Evolutionary conservation across 1,140 invertebrate species (phyloP).

Genomic region (Aphelenchoides besseyi): DNA sequence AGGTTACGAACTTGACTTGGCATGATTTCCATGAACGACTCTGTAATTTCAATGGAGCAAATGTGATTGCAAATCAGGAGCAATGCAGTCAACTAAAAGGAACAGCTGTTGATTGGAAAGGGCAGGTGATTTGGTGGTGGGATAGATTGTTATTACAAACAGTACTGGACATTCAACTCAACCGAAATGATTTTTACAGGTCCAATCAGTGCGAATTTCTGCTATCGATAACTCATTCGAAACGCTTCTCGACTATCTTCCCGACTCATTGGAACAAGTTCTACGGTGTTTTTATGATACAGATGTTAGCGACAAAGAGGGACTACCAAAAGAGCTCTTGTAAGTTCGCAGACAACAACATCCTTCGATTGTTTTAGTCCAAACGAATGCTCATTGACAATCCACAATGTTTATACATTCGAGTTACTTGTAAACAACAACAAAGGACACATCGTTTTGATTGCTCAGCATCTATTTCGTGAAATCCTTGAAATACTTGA

Average conservation of each 20-base stretch:
- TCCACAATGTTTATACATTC: constrained; percentile 57
- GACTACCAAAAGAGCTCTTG: constrained; percentile 16
- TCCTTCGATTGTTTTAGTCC: constrained; percentile 16
- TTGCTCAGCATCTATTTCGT: constrained; percentile 41
- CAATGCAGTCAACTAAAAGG: constrained; percentile 55
- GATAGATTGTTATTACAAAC: background rate
- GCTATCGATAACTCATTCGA: constrained; percentile 57
- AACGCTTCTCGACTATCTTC: constrained; percentile 52
- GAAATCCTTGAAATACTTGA: constrained; percentile 51
- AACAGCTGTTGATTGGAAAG: constrained; percentile 22
- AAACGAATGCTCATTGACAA: constrained; percentile 51
- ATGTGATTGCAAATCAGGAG: constrained; percentile 43
- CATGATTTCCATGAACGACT: constrained; percentile 48
- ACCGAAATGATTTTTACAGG: no score
- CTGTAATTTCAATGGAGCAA: constrained; percentile 36
- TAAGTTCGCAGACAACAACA: background rate
- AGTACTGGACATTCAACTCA: no score
- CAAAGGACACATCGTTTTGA: constrained; percentile 55
- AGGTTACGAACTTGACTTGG: constrained; percentile 58
- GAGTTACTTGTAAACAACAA: constrained; percentile 51
- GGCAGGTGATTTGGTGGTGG: background rate
- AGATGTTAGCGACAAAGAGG: constrained; percentile 29
- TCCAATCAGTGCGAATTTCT: constrained; percentile 49
- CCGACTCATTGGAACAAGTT: constrained; percentile 46
- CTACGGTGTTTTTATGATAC: constrained; percentile 57